Conservation (phyloP, 92 coral and sea anemone species). For the Epizoanthus stellaris region DNA sequence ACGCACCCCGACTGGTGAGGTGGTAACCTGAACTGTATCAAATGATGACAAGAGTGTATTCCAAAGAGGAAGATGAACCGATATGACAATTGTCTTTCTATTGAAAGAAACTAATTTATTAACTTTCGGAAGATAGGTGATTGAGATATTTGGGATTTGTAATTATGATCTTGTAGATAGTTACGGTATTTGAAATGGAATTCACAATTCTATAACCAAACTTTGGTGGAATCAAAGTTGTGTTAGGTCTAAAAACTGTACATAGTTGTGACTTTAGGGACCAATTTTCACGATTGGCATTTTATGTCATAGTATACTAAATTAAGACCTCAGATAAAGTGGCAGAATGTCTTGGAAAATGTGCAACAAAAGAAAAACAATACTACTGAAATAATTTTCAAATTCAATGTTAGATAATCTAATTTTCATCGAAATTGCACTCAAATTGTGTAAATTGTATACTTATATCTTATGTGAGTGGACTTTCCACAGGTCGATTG, state of each 20-base stretch:
- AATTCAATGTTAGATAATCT: no score
- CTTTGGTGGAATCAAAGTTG: neutral
- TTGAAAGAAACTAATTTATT: conserved; percentile 23
- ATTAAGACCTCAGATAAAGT: neutral
- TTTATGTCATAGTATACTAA: neutral
- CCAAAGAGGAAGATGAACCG: neutral
- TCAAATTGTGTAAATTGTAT: no score
- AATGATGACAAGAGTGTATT: neutral
- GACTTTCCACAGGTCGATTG: no score
- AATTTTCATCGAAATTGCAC: no score
- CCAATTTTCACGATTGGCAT: neutral
- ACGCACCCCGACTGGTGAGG: neutral
- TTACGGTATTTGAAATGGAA: neutral
- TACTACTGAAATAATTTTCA: neutral
- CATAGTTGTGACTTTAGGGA: neutral
- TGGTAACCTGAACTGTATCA: neutral
- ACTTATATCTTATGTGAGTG: no score
- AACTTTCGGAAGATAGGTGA: neutral
- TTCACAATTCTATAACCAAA: neutral
- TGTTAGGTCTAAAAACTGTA: neutral
- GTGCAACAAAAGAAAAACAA: neutral
- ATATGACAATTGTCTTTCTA: neutral
- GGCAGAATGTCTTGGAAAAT: no score
- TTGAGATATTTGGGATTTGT: neutral
- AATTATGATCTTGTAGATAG: conserved; percentile 6